Conservation (phyloP, 1,140 invertebrate genomes). For the Belonocnema kinseyi region DNA sequence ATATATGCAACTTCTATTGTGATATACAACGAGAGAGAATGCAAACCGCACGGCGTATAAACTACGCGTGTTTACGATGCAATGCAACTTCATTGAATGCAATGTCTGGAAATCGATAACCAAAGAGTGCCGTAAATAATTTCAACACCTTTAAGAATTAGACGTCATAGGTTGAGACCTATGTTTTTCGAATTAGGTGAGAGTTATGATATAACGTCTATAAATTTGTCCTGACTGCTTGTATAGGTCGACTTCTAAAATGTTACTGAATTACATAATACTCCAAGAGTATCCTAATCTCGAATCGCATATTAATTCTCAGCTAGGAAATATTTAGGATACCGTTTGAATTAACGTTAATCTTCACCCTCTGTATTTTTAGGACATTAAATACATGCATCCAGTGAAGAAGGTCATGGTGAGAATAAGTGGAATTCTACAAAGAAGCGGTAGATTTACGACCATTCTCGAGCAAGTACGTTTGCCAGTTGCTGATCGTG, state of each 20-base stretch:
- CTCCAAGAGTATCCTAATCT: background rate
- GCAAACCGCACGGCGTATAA: background rate
- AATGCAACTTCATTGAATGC: conserved; percentile 28
- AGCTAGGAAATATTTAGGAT: conserved; percentile 10
- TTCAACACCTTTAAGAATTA: background rate
- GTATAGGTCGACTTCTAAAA: conserved; percentile 43
- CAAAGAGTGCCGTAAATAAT: background rate
- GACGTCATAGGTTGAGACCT: background rate
- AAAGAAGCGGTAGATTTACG: conserved; percentile 56
- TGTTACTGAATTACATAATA: conserved; percentile 47
- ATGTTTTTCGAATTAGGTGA: too few species aligned
- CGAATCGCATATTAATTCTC: background rate
- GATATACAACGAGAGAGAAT: background rate
- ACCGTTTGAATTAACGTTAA: conserved; percentile 15
- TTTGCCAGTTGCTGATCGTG: conserved; percentile 58
- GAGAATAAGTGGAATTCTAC: conserved; percentile 50
- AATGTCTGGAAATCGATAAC: conserved; percentile 12
- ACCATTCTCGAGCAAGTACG: conserved; percentile 46
- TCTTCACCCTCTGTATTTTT: conserved; percentile 1
- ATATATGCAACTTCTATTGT: conserved; percentile 13
- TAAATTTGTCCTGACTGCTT: too few species aligned
- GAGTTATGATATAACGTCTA: too few species aligned
- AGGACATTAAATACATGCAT: conserved; percentile 16
- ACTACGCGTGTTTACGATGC: conserved; percentile 20
- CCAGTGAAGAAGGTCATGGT: conserved; percentile 17